Conservation (phyloP, 2,888 invertebrate genomes). For the Luffia ferchaultella region DNA sequence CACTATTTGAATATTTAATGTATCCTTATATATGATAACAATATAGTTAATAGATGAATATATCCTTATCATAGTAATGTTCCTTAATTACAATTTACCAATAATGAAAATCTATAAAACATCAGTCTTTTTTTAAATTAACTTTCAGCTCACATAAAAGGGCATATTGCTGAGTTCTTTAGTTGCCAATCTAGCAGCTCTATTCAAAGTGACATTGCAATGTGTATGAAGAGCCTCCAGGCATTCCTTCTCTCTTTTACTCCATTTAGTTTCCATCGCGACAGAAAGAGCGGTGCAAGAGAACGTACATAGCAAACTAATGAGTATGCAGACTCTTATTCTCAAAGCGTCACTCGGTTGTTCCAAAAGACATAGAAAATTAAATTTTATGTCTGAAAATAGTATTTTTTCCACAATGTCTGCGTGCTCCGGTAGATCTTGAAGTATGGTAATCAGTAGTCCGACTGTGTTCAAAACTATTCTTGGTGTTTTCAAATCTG, state of each 20-base stretch:
- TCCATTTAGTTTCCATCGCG: constrained; percentile 68
- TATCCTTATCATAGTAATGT: too few species aligned
- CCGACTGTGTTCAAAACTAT: constrained; percentile 76
- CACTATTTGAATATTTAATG: too few species aligned
- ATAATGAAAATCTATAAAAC: too few species aligned
- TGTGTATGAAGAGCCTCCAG: constrained; percentile 70
- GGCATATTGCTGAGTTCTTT: constrained; percentile 64
- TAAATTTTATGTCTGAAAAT: constrained; percentile 53
- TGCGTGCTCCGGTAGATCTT: constrained; percentile 78
- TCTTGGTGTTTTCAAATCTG: constrained; percentile 64
- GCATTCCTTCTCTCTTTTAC: constrained; percentile 59
- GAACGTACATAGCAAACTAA: constrained; percentile 73
- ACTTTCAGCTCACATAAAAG: constrained; percentile 40
- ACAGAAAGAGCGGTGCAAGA: constrained; percentile 70
- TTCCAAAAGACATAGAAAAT: constrained; percentile 64
- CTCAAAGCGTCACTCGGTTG: constrained; percentile 65
- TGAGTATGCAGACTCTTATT: constrained; percentile 75
- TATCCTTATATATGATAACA: too few species aligned
- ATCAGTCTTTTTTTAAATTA: not conserved
- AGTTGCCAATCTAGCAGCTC: constrained; percentile 63
- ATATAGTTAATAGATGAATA: too few species aligned
- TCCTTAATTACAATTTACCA: too few species aligned
- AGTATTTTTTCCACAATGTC: constrained; percentile 79
- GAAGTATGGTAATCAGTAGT: constrained; percentile 75
- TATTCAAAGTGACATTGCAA: constrained; percentile 69